Base-by-base conservation (phyloP, 2,888 invertebrate species). In the Salpingus planirostris region DNA sequence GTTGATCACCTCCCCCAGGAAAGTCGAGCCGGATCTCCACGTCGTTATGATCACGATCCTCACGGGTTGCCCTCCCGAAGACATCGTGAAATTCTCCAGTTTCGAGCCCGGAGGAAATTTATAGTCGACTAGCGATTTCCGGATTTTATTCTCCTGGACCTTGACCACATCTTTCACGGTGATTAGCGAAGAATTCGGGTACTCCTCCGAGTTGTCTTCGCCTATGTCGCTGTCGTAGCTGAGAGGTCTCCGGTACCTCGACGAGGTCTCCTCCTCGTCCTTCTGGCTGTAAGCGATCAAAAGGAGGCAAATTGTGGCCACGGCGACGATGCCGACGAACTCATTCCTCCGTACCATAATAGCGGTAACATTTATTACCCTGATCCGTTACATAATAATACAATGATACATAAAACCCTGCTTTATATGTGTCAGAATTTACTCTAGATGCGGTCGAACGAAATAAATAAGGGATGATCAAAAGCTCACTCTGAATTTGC, bases 11-110 rank as follows among this genome's bases (percentile, higher is more conserved):
- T 89, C 89, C 31, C 89, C 90, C 29, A 91, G 70, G 60, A 91
- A 91, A 18, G 90, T 90, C 11, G 90, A 89, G 3, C 91, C 91
- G 3, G 88, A 87, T 47, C 91, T 73, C 88, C 90, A 91, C 8
- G 87, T 87, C n/a, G 89, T 86, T 38, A 89, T 66, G 44, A 91
- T 78, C 26, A 90, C 62, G 60, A 80, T 87, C 43, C 82, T 71
- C 34, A 86, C 57, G 3, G 89, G 89, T 34, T 67, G 70, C 8
- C 88, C 88, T 23, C 75, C 76, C 22, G 73, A 69, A 47, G 80
- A 80, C 47, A 79, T 67, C 1, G 81, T 71, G 51, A 84, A 71
- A 51, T 86, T 79, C 33, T 76, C 69, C 38, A 86, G 59, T 40
- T 73, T 74, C 40, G 68, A 67, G 34, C 74, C 74, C 31, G 66